Evolutionary conservation across 2,888 invertebrate species (phyloP).

Genomic region (Tenthredo scrophulariae): DNA sequence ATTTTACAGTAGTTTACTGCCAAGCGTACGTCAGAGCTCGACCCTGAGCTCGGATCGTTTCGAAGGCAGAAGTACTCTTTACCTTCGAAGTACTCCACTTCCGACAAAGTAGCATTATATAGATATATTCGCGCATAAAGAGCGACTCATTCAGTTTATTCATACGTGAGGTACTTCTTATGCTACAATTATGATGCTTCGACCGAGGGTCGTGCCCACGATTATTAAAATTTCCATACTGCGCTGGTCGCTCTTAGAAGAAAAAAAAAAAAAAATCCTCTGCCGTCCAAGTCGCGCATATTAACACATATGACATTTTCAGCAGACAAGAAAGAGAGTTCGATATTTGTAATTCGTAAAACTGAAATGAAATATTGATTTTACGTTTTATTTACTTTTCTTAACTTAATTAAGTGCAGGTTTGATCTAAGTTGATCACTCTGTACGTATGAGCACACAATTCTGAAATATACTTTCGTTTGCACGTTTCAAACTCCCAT

Average conservation of each 20-base stretch:
- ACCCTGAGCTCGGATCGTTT: constrained; percentile 32
- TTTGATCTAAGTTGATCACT: constrained; percentile 20
- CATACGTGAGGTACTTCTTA: constrained; percentile 13
- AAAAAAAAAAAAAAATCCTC: not conserved
- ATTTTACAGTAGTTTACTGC: constrained; percentile 45
- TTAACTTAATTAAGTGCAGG: not conserved
- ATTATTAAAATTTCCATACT: not conserved
- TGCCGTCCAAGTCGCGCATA: not conserved
- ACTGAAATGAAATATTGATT: not conserved
- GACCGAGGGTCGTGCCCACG: not conserved
- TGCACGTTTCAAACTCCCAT: constrained; percentile 19
- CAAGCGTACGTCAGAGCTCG: constrained; percentile 31
- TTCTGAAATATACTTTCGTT: constrained; percentile 32
- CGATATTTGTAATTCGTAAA: not conserved
- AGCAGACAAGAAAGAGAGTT: no score
- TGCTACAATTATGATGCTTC: constrained; percentile 10
- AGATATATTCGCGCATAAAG: not conserved
- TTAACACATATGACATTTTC: not conserved
- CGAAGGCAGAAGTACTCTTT: constrained; percentile 39
- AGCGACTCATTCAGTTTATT: constrained; percentile 20
- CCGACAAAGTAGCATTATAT: constrained; percentile 36
- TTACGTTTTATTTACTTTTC: not conserved
- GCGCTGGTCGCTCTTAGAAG: not conserved
- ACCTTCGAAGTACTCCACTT: constrained; percentile 44
- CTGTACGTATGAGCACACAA: not conserved